A percentile compares a stretch with the other conserved stretches of the same genome.
Evolutionary conservation across 1,140 invertebrate genomes (phyloP).

Genomic region (Drosophila ercepeae): DNA sequence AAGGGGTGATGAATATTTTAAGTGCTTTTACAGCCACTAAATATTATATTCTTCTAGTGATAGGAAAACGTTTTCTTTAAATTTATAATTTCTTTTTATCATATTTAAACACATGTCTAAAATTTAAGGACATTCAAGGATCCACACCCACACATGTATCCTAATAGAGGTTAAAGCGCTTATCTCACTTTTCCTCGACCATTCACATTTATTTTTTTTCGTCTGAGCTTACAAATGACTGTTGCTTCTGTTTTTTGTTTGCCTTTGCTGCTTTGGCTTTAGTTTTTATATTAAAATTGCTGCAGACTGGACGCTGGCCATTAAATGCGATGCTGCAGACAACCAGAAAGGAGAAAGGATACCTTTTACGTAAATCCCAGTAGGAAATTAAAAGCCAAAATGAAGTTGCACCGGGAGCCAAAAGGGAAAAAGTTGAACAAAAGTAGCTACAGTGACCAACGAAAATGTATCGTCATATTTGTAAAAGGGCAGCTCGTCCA

Average conservation of each 20-base stretch:
- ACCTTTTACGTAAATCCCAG: constrained; percentile 78
- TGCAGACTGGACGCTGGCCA: constrained; percentile 69
- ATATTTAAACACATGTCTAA: not conserved
- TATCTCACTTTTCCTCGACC: constrained; percentile 58
- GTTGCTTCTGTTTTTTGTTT: constrained; percentile 53
- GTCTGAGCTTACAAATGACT: constrained; percentile 58
- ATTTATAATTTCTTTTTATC: not conserved
- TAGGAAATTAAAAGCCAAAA: constrained; percentile 82
- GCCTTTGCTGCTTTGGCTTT: constrained; percentile 39
- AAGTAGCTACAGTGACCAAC: constrained; percentile 40
- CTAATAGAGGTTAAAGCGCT: constrained; percentile 75
- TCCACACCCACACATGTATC: constrained; percentile 6
- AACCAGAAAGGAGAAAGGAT: constrained; percentile 22
- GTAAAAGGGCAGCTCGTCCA: constrained; percentile 46
- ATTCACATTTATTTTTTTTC: constrained; percentile 32
- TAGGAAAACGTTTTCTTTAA: not conserved
- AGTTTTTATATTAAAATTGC: constrained; percentile 79
- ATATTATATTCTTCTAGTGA: not conserved
- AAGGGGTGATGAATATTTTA: constrained; percentile 16
- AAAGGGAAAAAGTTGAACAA: not conserved
- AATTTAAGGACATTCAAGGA: constrained; percentile 3
- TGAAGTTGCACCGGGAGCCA: constrained; percentile 65
- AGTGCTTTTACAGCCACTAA: constrained; percentile 8
- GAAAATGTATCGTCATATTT: constrained; percentile 70
- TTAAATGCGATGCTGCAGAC: constrained; percentile 70